These are phyloP conservation scores for Callosobruchus maculatus DNA, from an alignment of 2,888 invertebrate species.

Conservation along the genomic window DNA sequence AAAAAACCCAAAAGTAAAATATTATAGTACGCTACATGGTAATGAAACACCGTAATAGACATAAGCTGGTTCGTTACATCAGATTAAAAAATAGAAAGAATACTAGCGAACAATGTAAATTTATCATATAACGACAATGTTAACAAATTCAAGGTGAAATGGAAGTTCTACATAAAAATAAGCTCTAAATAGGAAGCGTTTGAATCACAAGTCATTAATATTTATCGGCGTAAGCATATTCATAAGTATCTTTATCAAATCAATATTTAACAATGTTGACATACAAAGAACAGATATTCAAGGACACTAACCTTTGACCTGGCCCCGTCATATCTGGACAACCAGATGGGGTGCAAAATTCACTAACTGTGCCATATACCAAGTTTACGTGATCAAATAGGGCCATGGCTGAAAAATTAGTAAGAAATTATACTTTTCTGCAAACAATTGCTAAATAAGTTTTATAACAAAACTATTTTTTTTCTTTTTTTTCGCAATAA, in stretches of 20 bases:
- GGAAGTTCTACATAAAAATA: neutral
- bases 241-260: neutral
- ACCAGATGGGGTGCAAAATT: constrained; percentile 93
- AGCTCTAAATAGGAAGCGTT: neutral
- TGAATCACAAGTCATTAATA: neutral
- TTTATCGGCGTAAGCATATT: neutral
- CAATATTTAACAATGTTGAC: neutral
- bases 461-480: too few relatives aligned
- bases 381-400: constrained; percentile 99
- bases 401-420: constrained; percentile 77
- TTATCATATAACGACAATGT: neutral
- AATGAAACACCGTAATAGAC: neutral
- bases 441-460: neutral
- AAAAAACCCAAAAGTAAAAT: too few relatives aligned
- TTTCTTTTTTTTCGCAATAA: too few relatives aligned
- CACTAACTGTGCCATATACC: constrained; percentile 96
- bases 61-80: neutral
- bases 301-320: constrained; percentile 71
- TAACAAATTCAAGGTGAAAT: neutral
- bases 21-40: neutral
- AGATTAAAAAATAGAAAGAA: neutral
- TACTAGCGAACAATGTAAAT: neutral
- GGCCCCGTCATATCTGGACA: constrained; percentile 98
- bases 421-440: too few relatives aligned
- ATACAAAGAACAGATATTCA: neutral